Evolutionary conservation across 2,113 vertebrate genomes (phyloP).

Genomic region (Girardinichthys multiradiatus): DNA sequence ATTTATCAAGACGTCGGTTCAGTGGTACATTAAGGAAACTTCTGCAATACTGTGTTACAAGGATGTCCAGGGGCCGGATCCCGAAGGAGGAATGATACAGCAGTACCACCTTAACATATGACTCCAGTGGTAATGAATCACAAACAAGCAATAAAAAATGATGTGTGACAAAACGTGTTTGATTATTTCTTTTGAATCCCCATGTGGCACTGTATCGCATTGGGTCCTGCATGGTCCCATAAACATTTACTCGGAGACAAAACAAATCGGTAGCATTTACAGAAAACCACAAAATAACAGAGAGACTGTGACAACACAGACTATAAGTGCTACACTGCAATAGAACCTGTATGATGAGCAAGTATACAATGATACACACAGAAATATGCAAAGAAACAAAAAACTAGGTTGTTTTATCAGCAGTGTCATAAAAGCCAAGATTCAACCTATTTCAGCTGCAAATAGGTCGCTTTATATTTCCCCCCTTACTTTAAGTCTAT

Average conservation of each 20-base stretch:
- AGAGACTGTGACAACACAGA: background rate
- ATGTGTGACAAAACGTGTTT: background rate
- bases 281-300: background rate
- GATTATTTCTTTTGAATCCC: background rate
- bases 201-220: background rate
- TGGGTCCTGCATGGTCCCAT: background rate
- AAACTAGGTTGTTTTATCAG: background rate
- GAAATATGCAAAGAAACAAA: background rate
- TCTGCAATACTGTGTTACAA: background rate
- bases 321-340: background rate
- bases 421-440: background rate
- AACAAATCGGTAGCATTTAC: background rate
- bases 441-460: background rate
- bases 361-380: background rate
- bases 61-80: constrained; percentile 10
- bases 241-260: background rate
- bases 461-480: background rate
- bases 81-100: background rate
- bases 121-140: background rate
- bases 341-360: background rate
- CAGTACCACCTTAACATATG: background rate
- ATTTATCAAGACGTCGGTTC: constrained; percentile 54
- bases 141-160: background rate
- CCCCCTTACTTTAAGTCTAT: background rate
- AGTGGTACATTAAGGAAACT: constrained; percentile 24